phyloP scores from a whole-genome alignment of 2,113 vertebrate species.

The Corythaixoides concolor region DNA sequence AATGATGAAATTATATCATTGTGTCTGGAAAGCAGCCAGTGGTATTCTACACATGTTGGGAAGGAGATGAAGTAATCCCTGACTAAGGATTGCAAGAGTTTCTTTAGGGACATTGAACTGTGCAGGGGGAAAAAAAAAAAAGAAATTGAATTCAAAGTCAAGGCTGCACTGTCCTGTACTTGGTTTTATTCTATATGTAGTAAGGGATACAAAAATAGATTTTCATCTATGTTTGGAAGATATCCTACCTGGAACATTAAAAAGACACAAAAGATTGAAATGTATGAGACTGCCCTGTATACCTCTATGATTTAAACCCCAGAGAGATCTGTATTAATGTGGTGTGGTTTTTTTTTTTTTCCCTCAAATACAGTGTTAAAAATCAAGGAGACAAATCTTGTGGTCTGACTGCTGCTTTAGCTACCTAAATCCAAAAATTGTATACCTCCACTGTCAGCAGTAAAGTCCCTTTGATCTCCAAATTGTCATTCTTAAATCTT shows the following conservation, averaged over 20 bases:
- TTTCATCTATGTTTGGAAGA: neutral
- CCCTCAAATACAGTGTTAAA: neutral
- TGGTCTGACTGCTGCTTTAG: neutral
- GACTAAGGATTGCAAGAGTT: neutral
- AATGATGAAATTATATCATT: neutral
- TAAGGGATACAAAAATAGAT: neutral
- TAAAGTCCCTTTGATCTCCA: conserved; percentile 29
- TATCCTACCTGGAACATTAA: neutral
- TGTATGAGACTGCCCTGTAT: neutral
- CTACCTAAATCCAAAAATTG: conserved; percentile 45
- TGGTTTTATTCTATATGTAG: neutral
- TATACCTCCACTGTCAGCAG: neutral
- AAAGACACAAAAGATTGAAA: neutral
- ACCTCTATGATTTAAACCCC: neutral
- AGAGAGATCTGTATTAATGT: neutral
- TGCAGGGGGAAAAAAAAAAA: neutral
- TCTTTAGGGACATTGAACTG: neutral
- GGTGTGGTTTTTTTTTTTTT: neutral
- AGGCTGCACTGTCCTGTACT: neutral
- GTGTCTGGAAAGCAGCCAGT: neutral
- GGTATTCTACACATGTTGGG: neutral
- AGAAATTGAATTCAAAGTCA: neutral
- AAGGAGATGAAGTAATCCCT: neutral
- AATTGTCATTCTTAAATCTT: conserved; percentile 12
- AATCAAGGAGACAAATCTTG: neutral